Evolutionary conservation across 2,797 vertebrate genomes (phyloP).

Genomic region (Channallabes apus): DNA sequence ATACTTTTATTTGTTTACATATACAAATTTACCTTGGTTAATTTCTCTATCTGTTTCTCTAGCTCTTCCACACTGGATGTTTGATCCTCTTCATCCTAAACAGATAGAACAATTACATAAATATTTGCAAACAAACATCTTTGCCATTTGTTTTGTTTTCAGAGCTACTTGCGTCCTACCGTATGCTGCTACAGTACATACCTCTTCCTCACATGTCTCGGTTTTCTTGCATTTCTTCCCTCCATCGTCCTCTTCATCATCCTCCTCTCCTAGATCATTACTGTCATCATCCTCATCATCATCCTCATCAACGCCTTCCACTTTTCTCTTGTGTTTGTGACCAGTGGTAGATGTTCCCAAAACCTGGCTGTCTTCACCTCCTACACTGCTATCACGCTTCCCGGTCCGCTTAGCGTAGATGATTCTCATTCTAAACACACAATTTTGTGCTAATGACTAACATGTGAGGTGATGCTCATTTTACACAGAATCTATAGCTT

Average conservation of each 20-base stretch:
- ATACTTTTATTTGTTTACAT: not conserved
- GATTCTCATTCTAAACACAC: conserved; percentile 79
- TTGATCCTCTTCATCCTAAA: conserved; percentile 86
- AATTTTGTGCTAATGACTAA: not conserved
- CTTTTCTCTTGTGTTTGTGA: conserved; percentile 85
- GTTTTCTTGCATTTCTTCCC: conserved; percentile 85
- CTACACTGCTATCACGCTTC: conserved; percentile 75
- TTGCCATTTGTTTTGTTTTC: not conserved
- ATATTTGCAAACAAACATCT: not conserved
- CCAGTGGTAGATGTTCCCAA: conserved; percentile 71
- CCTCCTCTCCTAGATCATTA: conserved; percentile 88
- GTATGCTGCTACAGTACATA: conserved; percentile 54
- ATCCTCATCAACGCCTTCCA: conserved; percentile 85
- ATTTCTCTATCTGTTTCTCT: conserved; percentile 92
- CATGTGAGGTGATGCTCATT: not conserved
- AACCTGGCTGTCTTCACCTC: conserved; percentile 77
- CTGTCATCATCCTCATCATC: conserved; percentile 90
- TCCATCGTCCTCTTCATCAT: conserved; percentile 83
- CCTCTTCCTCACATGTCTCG: conserved; percentile 89
- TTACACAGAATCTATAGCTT: not conserved
- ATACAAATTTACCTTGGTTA: conserved; percentile 80
- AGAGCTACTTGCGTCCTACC: not conserved
- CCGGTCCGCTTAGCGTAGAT: conserved; percentile 88
- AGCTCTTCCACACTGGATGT: conserved; percentile 87
- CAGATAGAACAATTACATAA: conserved; percentile 22